These are phyloP conservation scores for Acropora yongei DNA, from an alignment of 64 coral and sea anemone species.

Conservation along the genomic window DNA sequence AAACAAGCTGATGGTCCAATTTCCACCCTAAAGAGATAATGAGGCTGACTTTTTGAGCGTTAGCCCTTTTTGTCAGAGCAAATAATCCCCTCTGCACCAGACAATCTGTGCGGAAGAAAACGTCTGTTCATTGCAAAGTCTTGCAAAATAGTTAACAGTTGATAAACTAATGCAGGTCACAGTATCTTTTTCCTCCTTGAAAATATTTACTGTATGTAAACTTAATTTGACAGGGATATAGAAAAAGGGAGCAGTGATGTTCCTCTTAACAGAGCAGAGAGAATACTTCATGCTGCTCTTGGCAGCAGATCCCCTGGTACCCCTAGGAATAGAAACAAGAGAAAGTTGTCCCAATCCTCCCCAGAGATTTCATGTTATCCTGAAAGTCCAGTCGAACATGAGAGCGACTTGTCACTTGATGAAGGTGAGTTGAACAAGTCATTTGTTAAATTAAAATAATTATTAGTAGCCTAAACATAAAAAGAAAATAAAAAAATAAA, in stretches of 20 bases:
- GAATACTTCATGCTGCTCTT: slow-evolving; percentile 68
- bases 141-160: too few species aligned
- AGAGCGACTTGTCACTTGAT: background rate
- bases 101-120: too few species aligned
- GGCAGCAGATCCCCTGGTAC: slow-evolving; percentile 16
- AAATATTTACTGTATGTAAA: background rate
- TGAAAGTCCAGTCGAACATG: slow-evolving; percentile 5
- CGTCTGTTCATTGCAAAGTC: too few species aligned
- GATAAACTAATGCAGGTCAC: too few species aligned
- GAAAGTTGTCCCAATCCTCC: slow-evolving; percentile 2
- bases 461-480: background rate
- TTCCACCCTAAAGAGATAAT: too few species aligned
- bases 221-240: background rate
- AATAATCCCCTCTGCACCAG: too few species aligned
- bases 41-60: too few species aligned
- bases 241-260: slow-evolving; percentile 22
- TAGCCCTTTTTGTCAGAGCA: too few species aligned
- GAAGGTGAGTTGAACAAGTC: background rate
- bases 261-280: slow-evolving; percentile 41
- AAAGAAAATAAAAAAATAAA: too few species aligned
- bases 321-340: slow-evolving; percentile 10
- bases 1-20: too few species aligned
- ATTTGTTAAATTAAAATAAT: background rate
- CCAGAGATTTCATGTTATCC: slow-evolving; percentile 25
- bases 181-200: too few species aligned